A percentile compares a stretch with the other conserved stretches of the same genome.
These are phyloP conservation scores for Emys orbicularis DNA, from an alignment of 2,797 vertebrate genomes.

Conservation along the genomic window DNA sequence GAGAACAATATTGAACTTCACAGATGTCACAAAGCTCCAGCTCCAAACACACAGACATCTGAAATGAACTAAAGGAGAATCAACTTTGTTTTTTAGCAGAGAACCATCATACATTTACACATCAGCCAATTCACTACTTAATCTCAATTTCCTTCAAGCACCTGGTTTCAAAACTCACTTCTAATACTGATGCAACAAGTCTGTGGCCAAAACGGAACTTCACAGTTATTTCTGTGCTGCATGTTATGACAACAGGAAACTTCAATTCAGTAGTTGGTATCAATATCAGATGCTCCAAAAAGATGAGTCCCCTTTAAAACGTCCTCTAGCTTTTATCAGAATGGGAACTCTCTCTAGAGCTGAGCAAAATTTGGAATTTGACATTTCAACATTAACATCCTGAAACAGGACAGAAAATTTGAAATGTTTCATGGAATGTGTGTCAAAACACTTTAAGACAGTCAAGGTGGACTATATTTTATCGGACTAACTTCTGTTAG, in stretches of 20 bases:
- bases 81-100: neutral
- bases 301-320: neutral
- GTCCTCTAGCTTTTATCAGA: neutral
- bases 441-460: neutral
- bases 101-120: neutral
- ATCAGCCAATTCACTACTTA: neutral
- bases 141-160: neutral
- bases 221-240: neutral
- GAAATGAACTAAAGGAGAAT: neutral
- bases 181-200: neutral
- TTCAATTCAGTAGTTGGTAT: neutral
- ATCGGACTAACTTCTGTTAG: neutral
- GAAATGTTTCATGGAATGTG: neutral
- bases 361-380: neutral
- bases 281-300: neutral
- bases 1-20: neutral
- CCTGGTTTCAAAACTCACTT: neutral
- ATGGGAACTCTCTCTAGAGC: neutral
- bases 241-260: neutral
- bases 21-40: neutral
- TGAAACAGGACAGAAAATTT: neutral
- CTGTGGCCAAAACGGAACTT: neutral
- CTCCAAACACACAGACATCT: neutral
- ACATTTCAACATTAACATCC: neutral
- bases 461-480: neutral